Evolutionary conservation across 2,888 invertebrate species (phyloP).

Genomic region (Nebria brevicollis): DNA sequence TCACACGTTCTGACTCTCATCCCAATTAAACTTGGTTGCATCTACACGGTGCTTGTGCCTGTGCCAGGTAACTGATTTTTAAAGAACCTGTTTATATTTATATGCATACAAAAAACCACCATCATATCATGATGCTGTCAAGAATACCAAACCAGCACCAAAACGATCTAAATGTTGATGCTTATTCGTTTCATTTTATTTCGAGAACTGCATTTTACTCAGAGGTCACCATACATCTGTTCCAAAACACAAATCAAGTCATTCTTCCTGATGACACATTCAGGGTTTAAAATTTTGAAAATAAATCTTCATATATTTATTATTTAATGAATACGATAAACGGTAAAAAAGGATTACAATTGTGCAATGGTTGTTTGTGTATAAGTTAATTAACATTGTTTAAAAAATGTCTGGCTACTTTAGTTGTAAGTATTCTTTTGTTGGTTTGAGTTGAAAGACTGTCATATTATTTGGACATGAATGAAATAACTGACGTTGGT

Average conservation of each 20-base stretch:
- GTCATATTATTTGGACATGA: neutral
- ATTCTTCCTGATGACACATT: no score
- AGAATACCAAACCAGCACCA: neutral
- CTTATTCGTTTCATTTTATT: neutral
- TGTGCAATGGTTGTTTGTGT: neutral
- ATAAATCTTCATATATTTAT: no score
- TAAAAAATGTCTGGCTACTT: neutral
- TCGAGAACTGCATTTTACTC: neutral
- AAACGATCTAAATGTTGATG: neutral
- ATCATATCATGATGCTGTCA: neutral
- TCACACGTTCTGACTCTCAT: conserved; percentile 27
- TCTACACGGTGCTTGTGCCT: neutral
- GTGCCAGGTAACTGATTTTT: conserved; percentile 21
- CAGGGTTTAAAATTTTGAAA: no score
- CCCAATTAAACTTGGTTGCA: conserved; percentile 30
- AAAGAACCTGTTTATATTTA: conserved; percentile 22
- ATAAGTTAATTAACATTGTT: neutral
- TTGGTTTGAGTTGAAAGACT: neutral
- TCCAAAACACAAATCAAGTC: no score
- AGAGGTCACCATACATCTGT: no score
- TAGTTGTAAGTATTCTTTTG: neutral
- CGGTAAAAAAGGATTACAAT: no score
- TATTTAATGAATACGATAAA: no score
- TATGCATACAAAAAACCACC: neutral
- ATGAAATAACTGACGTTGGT: neutral